Conservation (phyloP, 1,140 invertebrate species). For the Trichonephila clavipes region DNA sequence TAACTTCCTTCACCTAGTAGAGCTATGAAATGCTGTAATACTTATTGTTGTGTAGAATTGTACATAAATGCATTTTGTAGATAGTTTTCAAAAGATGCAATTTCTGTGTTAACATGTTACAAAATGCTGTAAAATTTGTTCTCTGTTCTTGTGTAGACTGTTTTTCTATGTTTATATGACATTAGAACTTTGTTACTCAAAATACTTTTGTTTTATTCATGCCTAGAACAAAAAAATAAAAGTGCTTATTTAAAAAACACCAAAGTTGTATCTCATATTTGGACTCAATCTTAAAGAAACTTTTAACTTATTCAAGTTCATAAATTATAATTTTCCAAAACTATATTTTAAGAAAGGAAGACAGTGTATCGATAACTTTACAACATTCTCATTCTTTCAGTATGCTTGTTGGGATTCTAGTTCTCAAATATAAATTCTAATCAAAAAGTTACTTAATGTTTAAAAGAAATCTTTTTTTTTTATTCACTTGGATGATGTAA, state of each 20-base stretch:
- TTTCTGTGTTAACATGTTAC: background rate
- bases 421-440: too few species aligned
- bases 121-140: background rate
- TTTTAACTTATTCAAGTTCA: too few species aligned
- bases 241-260: background rate
- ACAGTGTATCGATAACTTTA: too few species aligned
- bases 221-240: background rate
- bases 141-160: background rate
- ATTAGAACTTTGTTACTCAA: background rate
- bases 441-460: too few species aligned
- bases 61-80: slow-evolving; percentile 35
- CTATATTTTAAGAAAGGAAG: too few species aligned
- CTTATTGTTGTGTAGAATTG: background rate
- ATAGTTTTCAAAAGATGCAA: slow-evolving; percentile 5
- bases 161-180: slow-evolving; percentile 24
- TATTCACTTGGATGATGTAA: too few species aligned
- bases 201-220: slow-evolving; percentile 9
- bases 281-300: too few species aligned
- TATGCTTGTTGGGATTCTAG: too few species aligned
- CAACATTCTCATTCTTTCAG: too few species aligned
- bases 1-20: background rate
- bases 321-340: too few species aligned
- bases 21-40: background rate
- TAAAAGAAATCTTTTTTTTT: too few species aligned
- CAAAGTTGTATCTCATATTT: too few species aligned